Base-by-base conservation (phyloP, 2,797 vertebrate species). In the Bufotes viridis region DNA sequence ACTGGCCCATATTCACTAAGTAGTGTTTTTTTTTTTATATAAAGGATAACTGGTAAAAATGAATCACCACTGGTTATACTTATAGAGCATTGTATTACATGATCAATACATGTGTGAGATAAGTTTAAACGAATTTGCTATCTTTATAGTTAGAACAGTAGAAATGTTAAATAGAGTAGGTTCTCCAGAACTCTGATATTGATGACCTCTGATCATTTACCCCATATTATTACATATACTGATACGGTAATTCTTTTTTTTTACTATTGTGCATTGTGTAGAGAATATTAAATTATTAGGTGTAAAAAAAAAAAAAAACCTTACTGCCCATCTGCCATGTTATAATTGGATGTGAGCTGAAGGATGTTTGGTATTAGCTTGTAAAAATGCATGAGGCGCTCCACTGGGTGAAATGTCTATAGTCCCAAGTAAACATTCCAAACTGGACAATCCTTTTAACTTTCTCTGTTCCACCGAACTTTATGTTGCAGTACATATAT, bases 1-100 rank as follows among this genome's bases (percentile, higher is more conserved):
- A 26, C 18, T 65, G 61, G 88, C 84, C 80, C 88, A 86, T 78
- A 61, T 86, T 86, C 61, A 78, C 88, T 86, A 89, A 86, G 81
- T 24, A 63, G 70, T 55, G 63, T 42, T 74, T 69, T 69, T 82
- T 34, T 63, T 53, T 13, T 42, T 55, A 0, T 60, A 17, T 34
- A 80, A 61, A 63, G 58, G 29, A 49, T 49, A 18, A 34, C 29
- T 63, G 8, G 2, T 61, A 42, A 60, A 61, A 22, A 63, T 49
- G 1, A 51, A 75, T 75, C 22, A 74, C 29, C 20, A 74, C 70
- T 20, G 70, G 17, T 42, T 20, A 51, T n/a, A 12, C 20, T 76
- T 76, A 53, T 53, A n/a, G 74, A 34, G 34, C 51, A 53, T 7
- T 53, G 20, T 7, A 78, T 22, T 55, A 24, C 12, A 24, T 8